These are phyloP conservation scores for Neofelis nebulosa DNA, from an alignment of 2,113 vertebrate species.

Conservation along the genomic window DNA sequence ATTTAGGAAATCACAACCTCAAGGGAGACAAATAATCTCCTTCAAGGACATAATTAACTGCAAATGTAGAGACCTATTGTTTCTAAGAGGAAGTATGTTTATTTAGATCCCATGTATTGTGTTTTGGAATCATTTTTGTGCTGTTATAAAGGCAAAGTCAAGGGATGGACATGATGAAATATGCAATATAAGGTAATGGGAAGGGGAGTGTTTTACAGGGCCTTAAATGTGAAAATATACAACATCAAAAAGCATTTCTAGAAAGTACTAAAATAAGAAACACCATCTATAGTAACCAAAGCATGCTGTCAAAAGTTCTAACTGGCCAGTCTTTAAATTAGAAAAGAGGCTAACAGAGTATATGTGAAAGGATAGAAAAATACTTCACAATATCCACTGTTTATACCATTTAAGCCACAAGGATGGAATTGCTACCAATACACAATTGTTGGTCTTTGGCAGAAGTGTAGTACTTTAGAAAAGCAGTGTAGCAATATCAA, in stretches of 20 bases:
- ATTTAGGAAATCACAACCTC: constrained; percentile 22
- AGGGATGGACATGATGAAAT: neutral
- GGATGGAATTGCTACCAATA: neutral
- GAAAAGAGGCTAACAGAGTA: neutral
- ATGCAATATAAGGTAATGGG: neutral
- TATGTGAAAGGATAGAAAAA: neutral
- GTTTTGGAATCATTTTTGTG: neutral
- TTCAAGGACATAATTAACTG: constrained; percentile 49
- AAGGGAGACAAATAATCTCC: neutral
- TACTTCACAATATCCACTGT: neutral
- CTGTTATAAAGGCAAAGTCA: neutral
- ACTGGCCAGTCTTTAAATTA: neutral
- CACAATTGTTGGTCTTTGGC: neutral
- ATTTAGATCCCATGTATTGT: neutral
- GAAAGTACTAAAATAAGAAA: neutral
- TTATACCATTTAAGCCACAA: neutral
- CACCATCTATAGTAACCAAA: neutral
- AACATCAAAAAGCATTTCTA: neutral
- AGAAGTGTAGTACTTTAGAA: neutral
- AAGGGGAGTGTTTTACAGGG: neutral
- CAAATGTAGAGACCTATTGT: neutral
- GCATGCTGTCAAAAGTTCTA: neutral
- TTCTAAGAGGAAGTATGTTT: constrained; percentile 1
- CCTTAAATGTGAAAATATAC: neutral
- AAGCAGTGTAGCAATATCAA: neutral